Percentiles rank a stretch among this genome's conserved stretches.
Evolutionary conservation across 1,140 invertebrate species (phyloP).

Genomic region (Achatina immaculata): DNA sequence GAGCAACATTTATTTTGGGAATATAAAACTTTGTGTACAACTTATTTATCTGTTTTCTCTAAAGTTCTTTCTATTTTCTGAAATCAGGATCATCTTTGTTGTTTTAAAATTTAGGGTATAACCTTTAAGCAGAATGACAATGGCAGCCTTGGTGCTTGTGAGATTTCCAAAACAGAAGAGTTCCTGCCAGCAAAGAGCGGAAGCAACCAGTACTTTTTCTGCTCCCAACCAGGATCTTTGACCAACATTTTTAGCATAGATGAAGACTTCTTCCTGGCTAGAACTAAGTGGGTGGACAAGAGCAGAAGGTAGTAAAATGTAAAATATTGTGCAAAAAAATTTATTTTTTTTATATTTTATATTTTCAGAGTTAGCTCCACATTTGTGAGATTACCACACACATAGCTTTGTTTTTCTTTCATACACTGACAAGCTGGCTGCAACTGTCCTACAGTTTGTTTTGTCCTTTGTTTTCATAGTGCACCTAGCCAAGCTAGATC

Average conservation of each 20-base stretch:
- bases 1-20: no score
- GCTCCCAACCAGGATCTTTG: constrained; percentile 54
- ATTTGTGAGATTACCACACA: background rate
- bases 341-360: background rate
- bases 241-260: constrained; percentile 53
- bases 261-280: constrained; percentile 47
- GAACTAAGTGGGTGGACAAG: constrained; percentile 55
- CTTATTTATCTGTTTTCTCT: no score
- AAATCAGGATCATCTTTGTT: no score
- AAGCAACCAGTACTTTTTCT: constrained; percentile 47
- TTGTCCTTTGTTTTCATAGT: no score
- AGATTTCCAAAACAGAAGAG: constrained; percentile 47
- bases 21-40: no score
- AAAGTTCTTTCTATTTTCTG: no score
- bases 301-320: constrained; percentile 51
- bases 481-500: no score
- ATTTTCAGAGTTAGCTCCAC: background rate
- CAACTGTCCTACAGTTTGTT: no score
- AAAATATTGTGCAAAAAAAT: background rate
- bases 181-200: constrained; percentile 35
- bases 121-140: constrained; percentile 50
- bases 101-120: constrained; percentile 46
- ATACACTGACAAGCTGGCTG: no score
- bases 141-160: constrained; percentile 46
- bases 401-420: no score